Percentiles rank a stretch among this genome's conserved stretches.
These are phyloP conservation scores for Macrotrachela quadricornifera DNA, from an alignment of 1,140 invertebrate species.

Conservation along the genomic window DNA sequence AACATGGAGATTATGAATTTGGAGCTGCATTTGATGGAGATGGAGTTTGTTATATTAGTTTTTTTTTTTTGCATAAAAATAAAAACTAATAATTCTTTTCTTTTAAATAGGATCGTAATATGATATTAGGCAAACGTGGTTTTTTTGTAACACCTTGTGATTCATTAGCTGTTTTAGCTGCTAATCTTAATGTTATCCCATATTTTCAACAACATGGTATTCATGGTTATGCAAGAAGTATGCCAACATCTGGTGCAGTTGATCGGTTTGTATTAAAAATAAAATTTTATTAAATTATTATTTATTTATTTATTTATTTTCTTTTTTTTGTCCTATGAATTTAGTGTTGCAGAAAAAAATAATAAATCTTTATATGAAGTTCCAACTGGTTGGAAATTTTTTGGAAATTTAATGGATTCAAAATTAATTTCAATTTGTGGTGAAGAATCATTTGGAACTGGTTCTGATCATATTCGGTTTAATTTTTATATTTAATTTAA, in stretches of 20 bases:
- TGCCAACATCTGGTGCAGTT: slow-evolving; percentile 91
- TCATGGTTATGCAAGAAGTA: slow-evolving; percentile 77
- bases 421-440: slow-evolving; percentile 76
- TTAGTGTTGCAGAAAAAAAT: slow-evolving; percentile 25
- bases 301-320: too few species aligned
- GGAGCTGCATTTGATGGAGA: slow-evolving; percentile 98
- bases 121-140: slow-evolving; percentile 80
- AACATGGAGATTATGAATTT: slow-evolving; percentile 61
- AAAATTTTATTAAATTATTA: background rate
- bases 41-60: slow-evolving; percentile 38
- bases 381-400: slow-evolving; percentile 91
- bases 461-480: slow-evolving; percentile 36
- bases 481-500: too few species aligned
- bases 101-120: slow-evolving; percentile 50
- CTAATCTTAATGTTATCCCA: slow-evolving; percentile 69
- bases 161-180: slow-evolving; percentile 79
- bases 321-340: too few species aligned
- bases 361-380: slow-evolving; percentile 59
- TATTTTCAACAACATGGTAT: slow-evolving; percentile 63
- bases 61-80: too few species aligned
- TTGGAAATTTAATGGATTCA: slow-evolving; percentile 95
- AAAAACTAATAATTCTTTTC: too few species aligned
- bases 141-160: slow-evolving; percentile 96
- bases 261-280: slow-evolving; percentile 40
- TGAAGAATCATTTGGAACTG: slow-evolving; percentile 87